Evolutionary conservation across 2,113 vertebrate species (phyloP), one percentile per base, ranked within the genome.

Genomic region (Centropristis striata): DNA sequence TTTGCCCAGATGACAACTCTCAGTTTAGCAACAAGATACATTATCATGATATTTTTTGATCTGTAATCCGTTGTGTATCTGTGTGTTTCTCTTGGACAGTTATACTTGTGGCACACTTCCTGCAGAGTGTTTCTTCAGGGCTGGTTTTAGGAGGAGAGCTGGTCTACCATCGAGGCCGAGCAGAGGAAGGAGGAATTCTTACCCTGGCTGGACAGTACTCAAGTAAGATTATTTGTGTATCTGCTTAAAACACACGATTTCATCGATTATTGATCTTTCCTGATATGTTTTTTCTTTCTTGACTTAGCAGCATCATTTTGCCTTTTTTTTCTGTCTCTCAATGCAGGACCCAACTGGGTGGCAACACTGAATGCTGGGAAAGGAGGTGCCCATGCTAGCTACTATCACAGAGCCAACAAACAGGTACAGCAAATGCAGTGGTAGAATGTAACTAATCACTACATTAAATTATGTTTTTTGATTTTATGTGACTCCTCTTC

Each of bases 91-190:
- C 23, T 60, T 60, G 27, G 8, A 42, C 95, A 99, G 98, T 98
- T 71, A 99, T 99, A 85, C 86, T 98, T 86, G 98, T 99, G 20
- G 97, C 97, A 4, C 98, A 99, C 92, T 99, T 99, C 86, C 97
- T 99, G 55, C 98, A 99, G 94, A 99, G 97, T 47, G 57, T 99
- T 61, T 97, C 97, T 0, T 94, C 95, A 8, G 96, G 95, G 49
- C 92, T 99, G 82, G 97, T 98, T n/a, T 94, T 99, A 41, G 98
- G 98, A 0, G 98, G 97, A 7, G 98, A 99, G 89, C 87, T 99
- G 55, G 98, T 99, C 5, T 99, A 99, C 80, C 98, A 99, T 87
- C 95, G 97, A 37, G 95, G 98, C 0, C 95, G 97, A 2, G 95
- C 97, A 0, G 98, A 99, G 83, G 98, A 99, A 84, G 98, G 98